Conservation (phyloP, 2,888 invertebrate species). For the Pyrochroa serraticornis region DNA sequence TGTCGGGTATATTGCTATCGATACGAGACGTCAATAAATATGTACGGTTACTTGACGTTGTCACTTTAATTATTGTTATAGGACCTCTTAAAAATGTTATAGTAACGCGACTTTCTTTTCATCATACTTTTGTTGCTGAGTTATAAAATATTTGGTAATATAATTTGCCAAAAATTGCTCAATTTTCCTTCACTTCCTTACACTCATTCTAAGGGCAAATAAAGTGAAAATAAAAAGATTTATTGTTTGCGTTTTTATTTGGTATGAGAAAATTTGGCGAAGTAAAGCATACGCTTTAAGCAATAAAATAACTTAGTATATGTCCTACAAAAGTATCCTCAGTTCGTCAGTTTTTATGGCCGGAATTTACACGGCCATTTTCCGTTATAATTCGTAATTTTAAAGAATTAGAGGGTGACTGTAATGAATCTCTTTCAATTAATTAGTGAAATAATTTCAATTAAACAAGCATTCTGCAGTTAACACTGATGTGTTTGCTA, state of each 20-base stretch:
- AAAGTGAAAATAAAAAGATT: conserved; percentile 9
- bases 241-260: conserved; percentile 11
- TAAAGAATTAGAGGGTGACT: conserved; percentile 2
- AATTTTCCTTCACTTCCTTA: background rate
- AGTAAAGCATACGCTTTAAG: conserved; percentile 11
- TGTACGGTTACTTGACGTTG: too few relatives aligned
- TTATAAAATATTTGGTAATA: background rate
- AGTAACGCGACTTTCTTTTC: too few relatives aligned
- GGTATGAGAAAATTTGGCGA: conserved; percentile 3
- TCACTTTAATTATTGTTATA: too few relatives aligned
- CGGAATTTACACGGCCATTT: background rate
- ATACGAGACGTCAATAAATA: too few relatives aligned
- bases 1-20: background rate
- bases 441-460: too few relatives aligned
- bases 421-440: background rate
- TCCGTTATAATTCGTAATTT: too few relatives aligned
- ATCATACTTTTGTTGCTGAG: background rate
- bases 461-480: too few relatives aligned
- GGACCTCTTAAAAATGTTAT: too few relatives aligned
- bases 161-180: too few relatives aligned
- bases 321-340: conserved; percentile 9
- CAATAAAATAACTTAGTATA: conserved; percentile 18
- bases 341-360: conserved; percentile 11
- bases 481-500: background rate
- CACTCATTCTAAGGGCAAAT: background rate